A percentile compares a stretch with the other conserved stretches of the same genome.
These are phyloP conservation scores for Zaprionus obscuricornis DNA, from an alignment of 2,888 invertebrate genomes.

Conservation along the genomic window DNA sequence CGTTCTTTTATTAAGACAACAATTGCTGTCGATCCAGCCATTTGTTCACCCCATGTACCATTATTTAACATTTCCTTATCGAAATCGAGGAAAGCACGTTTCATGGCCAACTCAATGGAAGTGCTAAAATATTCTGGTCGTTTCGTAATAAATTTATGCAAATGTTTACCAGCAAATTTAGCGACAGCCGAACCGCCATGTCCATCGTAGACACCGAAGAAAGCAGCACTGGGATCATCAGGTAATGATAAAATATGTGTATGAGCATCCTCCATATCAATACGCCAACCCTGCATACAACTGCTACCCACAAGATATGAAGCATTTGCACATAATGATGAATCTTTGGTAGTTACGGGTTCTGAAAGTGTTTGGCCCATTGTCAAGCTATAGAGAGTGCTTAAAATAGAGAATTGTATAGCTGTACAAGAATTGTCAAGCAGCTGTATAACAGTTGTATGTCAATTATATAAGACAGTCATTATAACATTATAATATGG, in stretches of 20 bases:
- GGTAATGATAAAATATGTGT: no score
- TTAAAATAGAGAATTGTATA: no score
- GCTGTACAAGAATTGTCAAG: no score
- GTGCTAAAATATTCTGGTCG: slow-evolving; percentile 87
- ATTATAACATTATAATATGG: no score
- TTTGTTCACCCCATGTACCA: not conserved
- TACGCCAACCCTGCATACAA: slow-evolving; percentile 98
- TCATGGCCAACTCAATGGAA: slow-evolving; percentile 4
- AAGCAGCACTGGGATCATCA: slow-evolving; percentile 88
- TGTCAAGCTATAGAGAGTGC: no score
- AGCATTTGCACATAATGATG: slow-evolving; percentile 90
- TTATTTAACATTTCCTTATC: not conserved
- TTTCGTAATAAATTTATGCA: slow-evolving; percentile 92
- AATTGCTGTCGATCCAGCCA: slow-evolving; percentile 8
- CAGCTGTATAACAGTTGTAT: not conserved
- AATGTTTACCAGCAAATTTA: slow-evolving; percentile 93
- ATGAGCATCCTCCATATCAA: slow-evolving; percentile 98
- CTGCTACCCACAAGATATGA: slow-evolving; percentile 84
- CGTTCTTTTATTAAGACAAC: slow-evolving; percentile 3
- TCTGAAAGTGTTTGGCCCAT: no score
- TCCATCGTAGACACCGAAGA: slow-evolving; percentile 99
- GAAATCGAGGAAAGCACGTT: slow-evolving; percentile 1
- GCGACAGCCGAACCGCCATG: slow-evolving; percentile 97
- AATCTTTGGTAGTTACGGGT: slow-evolving; percentile 94
- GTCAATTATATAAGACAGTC: not conserved